Base-by-base conservation (phyloP, 2,113 vertebrate species). In the Solea solea region DNA sequence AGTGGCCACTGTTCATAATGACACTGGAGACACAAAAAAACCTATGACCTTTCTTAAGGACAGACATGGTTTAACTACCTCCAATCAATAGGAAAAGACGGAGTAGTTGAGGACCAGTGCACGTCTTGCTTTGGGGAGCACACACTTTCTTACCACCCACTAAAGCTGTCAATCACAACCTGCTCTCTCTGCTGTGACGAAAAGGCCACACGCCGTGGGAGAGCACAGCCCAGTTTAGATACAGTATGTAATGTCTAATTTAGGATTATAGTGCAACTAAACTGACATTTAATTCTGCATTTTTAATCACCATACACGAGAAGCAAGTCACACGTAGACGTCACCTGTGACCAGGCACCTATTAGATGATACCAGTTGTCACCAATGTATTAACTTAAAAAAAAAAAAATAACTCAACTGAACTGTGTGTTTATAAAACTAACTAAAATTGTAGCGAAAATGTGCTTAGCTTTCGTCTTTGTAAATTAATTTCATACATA, bases 131-230 rank as follows among this genome's bases (percentile, higher is more conserved):
- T 42, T 2, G 7, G 68, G 65, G 69, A 81, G 73, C 73, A 34
- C 34, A 69, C 73, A 79, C 73, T 81, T 81, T 66, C 76, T 62
- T 72, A 74, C 83, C 79, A 63, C 85, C 72, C 79, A 74, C 74
- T 82, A 71, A 80, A 88, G 8, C 76, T 77, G 84, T 86, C 88
- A 87, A 69, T 91, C 90, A 91, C 41, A 54, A 50, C 55, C 67
- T 8, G 69, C 64, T 66, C 57, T 72, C 66, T 21, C 66, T 75
- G 55, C 72, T 54, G 66, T 58, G 69, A 86, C 72, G 80, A 71
- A 88, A 86, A 90, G 85, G 83, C 75, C 83, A 83, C 42, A 48
- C 78, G 8, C 85, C 1, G 5, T 79, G 69, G 80, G 85, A 62
- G 76, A 74, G 45, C 69, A 21, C 50, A 10, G 41, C 46, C 46